Evolutionary conservation across 2,113 vertebrate species (phyloP).

Genomic region (Xiphophorus maculatus): DNA sequence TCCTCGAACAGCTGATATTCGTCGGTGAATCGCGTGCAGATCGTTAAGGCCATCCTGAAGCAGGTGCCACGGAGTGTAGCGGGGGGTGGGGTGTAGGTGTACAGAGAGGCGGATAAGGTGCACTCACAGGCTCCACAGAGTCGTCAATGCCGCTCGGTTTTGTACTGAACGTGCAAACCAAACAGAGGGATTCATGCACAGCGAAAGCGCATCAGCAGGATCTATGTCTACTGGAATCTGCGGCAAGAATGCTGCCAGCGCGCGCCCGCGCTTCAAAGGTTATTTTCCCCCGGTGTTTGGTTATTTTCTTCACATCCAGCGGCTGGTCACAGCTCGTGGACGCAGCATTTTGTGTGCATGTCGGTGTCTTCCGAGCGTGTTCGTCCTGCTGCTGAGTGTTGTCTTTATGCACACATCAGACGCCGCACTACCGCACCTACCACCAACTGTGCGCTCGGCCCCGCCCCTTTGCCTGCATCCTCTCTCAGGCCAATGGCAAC

Average conservation of each 20-base stretch:
- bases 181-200: conserved; percentile 65
- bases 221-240: conserved; percentile 48
- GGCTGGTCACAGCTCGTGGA: conserved; percentile 52
- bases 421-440: conserved; percentile 68
- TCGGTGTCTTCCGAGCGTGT: conserved; percentile 27
- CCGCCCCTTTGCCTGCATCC: conserved; percentile 68
- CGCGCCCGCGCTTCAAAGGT: conserved; percentile 2
- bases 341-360: conserved; percentile 68
- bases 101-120: conserved; percentile 39
- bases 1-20: conserved; percentile 98
- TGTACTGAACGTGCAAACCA: conserved; percentile 55
- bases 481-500: conserved; percentile 18
- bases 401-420: conserved; percentile 53
- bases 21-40: conserved; percentile 96
- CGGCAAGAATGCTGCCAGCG: conserved; percentile 43
- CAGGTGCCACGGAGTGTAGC: conserved; percentile 28
- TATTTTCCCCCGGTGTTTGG: conserved; percentile 2
- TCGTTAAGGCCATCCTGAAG: conserved; percentile 88
- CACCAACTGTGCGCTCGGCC: conserved; percentile 52
- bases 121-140: conserved; percentile 54
- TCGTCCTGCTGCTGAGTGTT: conserved; percentile 27
- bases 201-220: conserved; percentile 46
- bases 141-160: conserved; percentile 53
- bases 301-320: conserved; percentile 45
- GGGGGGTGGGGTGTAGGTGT: background rate